Conservation (phyloP, 2,113 vertebrate genomes). For the Melanotaenia duboulayi region DNA sequence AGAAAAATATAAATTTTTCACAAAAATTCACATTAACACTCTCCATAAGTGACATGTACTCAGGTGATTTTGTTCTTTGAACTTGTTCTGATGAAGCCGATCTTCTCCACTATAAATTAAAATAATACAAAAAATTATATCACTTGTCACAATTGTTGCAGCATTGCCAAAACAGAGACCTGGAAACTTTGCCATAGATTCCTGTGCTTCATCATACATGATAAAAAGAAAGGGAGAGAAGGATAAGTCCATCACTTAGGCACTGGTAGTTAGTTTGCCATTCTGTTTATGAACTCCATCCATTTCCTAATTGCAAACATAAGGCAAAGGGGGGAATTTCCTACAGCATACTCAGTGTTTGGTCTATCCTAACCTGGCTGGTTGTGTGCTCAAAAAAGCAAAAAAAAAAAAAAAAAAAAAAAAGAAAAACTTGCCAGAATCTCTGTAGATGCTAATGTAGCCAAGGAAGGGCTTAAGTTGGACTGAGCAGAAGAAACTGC, state of each 20-base stretch:
- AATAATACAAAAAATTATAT: background rate
- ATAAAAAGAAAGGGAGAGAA: background rate
- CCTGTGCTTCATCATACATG: constrained; percentile 48
- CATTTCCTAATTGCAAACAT: constrained; percentile 14
- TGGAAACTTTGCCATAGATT: constrained; percentile 47
- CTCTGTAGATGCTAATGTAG: constrained; percentile 55
- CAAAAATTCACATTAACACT: too few relatives aligned
- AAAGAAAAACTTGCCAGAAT: constrained; percentile 65
- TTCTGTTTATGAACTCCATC: constrained; percentile 27
- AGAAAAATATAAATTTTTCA: background rate
- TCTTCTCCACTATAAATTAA: constrained; percentile 13
- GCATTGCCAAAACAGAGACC: constrained; percentile 39
- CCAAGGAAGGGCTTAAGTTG: constrained; percentile 50
- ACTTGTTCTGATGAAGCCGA: constrained; percentile 10
- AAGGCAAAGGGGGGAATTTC: constrained; percentile 25
- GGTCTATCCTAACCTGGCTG: constrained; percentile 46
- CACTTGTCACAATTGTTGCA: constrained; percentile 30
- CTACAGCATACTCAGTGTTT: constrained; percentile 28
- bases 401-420: constrained; percentile 5
- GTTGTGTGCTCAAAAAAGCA: constrained; percentile 35
- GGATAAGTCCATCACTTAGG: constrained; percentile 9
- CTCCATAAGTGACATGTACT: constrained; percentile 11
- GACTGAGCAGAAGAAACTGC: constrained; percentile 44
- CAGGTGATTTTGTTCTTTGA: constrained; percentile 36
- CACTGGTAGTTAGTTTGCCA: constrained; percentile 42